Percentiles rank a stretch among this genome's conserved stretches.
These are phyloP conservation scores for Pomatorhinus ruficollis DNA, from an alignment of 2,113 vertebrate genomes.

Conservation along the genomic window DNA sequence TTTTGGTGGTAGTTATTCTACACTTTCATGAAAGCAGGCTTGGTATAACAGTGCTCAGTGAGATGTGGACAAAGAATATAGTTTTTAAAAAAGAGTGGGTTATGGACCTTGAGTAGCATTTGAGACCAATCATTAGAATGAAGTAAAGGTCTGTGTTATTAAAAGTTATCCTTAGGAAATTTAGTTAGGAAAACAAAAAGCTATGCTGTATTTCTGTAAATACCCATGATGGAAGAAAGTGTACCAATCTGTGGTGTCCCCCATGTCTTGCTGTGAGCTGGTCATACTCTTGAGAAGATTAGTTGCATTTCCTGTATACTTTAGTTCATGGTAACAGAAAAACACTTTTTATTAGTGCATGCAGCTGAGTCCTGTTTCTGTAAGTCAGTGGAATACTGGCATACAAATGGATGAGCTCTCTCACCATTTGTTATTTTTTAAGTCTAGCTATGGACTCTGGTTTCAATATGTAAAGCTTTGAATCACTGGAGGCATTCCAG, in stretches of 20 bases:
- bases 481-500: background rate
- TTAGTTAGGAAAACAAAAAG: background rate
- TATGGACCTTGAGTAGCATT: background rate
- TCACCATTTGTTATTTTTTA: background rate
- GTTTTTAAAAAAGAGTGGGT: background rate
- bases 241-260: background rate
- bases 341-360: background rate
- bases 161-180: background rate
- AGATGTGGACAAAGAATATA: background rate
- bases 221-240: background rate
- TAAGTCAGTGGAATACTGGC: rapidly evolving
- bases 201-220: background rate
- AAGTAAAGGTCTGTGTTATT: background rate
- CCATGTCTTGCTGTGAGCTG: background rate
- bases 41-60: background rate
- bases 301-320: background rate
- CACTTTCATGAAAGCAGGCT: background rate
- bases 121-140: background rate
- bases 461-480: background rate
- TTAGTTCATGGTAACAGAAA: background rate
- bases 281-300: background rate
- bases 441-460: background rate
- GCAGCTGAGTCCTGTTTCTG: background rate
- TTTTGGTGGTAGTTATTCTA: background rate
- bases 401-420: background rate